These are phyloP conservation scores for Anguilla marmorata DNA, from an alignment of 2,797 vertebrate genomes.

Conservation along the genomic window DNA sequence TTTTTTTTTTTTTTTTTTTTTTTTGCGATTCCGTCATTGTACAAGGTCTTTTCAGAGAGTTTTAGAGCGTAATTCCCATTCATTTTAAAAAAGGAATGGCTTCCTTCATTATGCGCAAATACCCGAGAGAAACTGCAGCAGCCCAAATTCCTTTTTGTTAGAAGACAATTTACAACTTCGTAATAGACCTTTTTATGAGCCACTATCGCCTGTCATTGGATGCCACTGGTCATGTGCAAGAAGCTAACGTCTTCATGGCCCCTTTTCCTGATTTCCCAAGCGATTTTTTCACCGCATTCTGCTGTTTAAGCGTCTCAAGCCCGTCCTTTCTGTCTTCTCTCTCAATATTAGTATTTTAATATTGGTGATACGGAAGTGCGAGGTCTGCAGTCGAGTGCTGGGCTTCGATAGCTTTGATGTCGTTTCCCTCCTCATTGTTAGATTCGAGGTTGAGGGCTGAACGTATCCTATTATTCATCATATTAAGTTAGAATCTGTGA, in stretches of 20 bases:
- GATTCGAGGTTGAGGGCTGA: constrained; percentile 48
- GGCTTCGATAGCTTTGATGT: constrained; percentile 38
- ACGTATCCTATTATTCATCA: constrained; percentile 47
- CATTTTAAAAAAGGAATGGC: constrained; percentile 71
- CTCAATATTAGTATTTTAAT: constrained; percentile 53
- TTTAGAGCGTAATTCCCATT: constrained; percentile 11
- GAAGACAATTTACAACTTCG: constrained; percentile 99
- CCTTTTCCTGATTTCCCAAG: constrained; percentile 96
- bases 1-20: constrained; percentile 8
- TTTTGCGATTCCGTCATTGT: not conserved
- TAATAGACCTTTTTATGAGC: constrained; percentile 99
- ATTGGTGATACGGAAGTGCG: constrained; percentile 43
- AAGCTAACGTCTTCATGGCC: constrained; percentile 94
- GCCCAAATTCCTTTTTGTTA: constrained; percentile 97
- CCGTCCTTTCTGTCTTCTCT: constrained; percentile 82
- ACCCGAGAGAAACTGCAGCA: constrained; percentile 90
- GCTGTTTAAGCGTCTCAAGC: constrained; percentile 84
- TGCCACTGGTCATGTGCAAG: constrained; percentile 97
- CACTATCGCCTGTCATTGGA: constrained; percentile 96
- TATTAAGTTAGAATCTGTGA: constrained; percentile 40
- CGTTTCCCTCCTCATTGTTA: constrained; percentile 48
- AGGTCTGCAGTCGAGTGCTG: constrained; percentile 37
- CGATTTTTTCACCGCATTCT: constrained; percentile 90
- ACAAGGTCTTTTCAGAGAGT: constrained; percentile 18
- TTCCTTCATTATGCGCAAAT: constrained; percentile 84